These are phyloP conservation scores for Acrobasis repandana DNA, from an alignment of 2,888 invertebrate genomes.

Conservation along the genomic window DNA sequence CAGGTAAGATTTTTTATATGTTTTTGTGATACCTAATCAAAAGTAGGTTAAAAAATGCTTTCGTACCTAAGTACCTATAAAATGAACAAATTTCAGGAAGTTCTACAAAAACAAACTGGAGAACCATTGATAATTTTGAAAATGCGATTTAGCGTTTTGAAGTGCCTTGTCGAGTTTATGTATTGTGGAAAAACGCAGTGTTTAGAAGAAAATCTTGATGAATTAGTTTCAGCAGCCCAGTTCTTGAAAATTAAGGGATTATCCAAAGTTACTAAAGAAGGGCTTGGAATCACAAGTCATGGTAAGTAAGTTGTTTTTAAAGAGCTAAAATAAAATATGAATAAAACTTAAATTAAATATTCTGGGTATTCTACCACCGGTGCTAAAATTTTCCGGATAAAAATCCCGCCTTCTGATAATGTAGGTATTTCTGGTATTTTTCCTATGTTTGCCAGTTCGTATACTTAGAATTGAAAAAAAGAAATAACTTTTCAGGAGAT, in stretches of 20 bases:
- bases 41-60: background rate
- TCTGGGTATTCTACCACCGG: background rate
- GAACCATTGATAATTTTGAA: constrained; percentile 85
- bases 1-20: constrained; percentile 73
- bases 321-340: background rate
- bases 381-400: no score
- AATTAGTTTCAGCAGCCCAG: constrained; percentile 87
- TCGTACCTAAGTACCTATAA: background rate
- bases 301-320: constrained; percentile 58
- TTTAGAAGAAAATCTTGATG: constrained; percentile 86
- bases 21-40: background rate
- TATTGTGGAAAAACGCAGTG: constrained; percentile 89
- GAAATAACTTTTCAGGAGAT: constrained; percentile 53
- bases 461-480: background rate
- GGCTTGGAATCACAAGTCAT: constrained; percentile 68
- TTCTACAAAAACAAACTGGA: constrained; percentile 81
- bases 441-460: no score
- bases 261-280: constrained; percentile 81
- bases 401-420: background rate
- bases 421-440: background rate
- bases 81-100: constrained; percentile 65
- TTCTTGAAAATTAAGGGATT: constrained; percentile 86
- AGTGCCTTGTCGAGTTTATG: constrained; percentile 89
- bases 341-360: constrained; percentile 11
- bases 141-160: constrained; percentile 87